Percentiles rank a stretch among this genome's conserved stretches.
These are phyloP conservation scores for Sylvilagus bachmani DNA, from an alignment of 2,113 vertebrate genomes.

Conservation along the genomic window DNA sequence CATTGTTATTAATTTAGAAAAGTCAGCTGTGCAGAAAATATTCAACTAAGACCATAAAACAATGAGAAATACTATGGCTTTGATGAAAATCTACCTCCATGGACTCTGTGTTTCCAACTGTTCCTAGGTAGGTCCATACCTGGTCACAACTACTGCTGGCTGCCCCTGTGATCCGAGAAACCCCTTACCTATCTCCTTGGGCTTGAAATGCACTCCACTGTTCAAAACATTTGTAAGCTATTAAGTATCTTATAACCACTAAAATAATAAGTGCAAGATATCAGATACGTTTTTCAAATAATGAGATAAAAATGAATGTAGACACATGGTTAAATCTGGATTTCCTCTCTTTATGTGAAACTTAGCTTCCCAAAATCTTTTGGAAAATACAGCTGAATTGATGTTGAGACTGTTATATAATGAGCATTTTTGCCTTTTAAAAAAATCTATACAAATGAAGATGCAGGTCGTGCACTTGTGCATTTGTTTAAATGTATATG, in stretches of 20 bases:
- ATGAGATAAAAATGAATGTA: neutral
- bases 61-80: neutral
- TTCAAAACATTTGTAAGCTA: neutral
- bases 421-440: neutral
- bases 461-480: neutral
- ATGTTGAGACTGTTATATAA: neutral
- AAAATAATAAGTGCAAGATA: neutral
- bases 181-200: rapidly evolving
- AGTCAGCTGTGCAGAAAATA: neutral
- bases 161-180: rapidly evolving
- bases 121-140: too few relatives aligned
- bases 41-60: neutral
- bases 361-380: neutral
- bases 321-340: neutral
- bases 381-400: neutral
- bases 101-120: neutral
- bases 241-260: neutral
- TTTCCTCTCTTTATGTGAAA: neutral
- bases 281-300: neutral
- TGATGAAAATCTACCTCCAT: neutral
- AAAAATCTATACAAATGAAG: neutral
- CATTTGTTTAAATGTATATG: neutral
- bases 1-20: neutral
- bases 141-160: too few relatives aligned
- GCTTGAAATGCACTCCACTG: too few relatives aligned